Base-by-base conservation (phyloP, 2,888 invertebrate genomes). In the Volucella inanis region DNA sequence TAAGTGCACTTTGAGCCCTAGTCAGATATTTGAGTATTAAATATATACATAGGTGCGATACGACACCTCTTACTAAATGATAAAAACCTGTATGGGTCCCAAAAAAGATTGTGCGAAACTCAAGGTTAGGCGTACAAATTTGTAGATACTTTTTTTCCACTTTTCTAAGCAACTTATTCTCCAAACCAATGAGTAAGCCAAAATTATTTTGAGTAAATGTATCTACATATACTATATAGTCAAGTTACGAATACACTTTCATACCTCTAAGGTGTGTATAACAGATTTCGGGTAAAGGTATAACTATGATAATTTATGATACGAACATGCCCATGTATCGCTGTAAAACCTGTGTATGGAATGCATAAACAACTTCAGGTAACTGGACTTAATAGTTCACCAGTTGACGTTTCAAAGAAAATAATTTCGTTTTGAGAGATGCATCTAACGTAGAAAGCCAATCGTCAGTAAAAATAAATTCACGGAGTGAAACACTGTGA, bases 231-330 rank as follows among this genome's bases (percentile, higher is more conserved):
- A n/a, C 41, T 49, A 50, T 18, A 18, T 12, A 18, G 18, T 59
- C 18, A 11, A 3, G 10, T 1, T 47, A 31, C 12, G 12, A 3
- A 38, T 18, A 49, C 9, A n/a, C 38, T 18, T 12, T 31, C 6
- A 31, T 31, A 31, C 31, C 31, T 31, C 31, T 18, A 11, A 54
- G 65, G 43, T 77, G 79, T 49, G 43, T 55, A 11, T 39, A 49
- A 41, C 41, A 67, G 15, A 31, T 64, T 79, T 83, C 79, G 70
- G 70, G 80, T 79, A 70, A 78, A 64, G 72, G 64, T 57, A 15
- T 43, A 43, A 64, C 83, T 62, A n/a, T 49, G 74, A 75, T 84
- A 74, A 84, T 84, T 84, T 79, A 84, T 75, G 75, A 84, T 49
- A 54, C 64, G 70, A 79, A 79, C 74, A 80, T 80, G 83, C 75